Percentiles rank a stretch among this genome's conserved stretches.
Evolutionary conservation across 2,797 vertebrate genomes (phyloP).

Genomic region (Ptychadena robeensis): DNA sequence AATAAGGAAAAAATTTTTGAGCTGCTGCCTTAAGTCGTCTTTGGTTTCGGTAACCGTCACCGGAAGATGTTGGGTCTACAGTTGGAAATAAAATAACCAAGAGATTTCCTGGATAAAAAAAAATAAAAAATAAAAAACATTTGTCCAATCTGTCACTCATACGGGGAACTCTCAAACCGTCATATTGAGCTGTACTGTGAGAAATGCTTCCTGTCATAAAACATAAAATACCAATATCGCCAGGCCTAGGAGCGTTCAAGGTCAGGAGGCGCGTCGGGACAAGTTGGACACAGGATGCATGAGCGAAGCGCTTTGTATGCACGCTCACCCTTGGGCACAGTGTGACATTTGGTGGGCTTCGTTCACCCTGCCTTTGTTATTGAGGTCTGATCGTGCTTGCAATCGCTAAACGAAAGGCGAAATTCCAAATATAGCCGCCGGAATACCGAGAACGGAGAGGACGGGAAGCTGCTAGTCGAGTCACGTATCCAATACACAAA

Average conservation of each 20-base stretch:
- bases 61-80: too few species aligned
- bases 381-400: background rate
- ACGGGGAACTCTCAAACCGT: background rate
- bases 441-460: background rate
- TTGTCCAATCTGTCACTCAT: background rate
- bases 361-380: background rate
- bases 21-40: too few species aligned
- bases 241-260: background rate
- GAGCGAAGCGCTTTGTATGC: background rate
- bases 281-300: background rate
- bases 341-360: slow-evolving; percentile 8
- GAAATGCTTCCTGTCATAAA: background rate
- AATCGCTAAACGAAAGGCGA: background rate
- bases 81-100: too few species aligned
- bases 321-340: slow-evolving; percentile 1
- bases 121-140: background rate
- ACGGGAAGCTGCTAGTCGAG: background rate
- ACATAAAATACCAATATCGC: background rate
- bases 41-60: too few species aligned
- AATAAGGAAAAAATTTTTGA: too few species aligned
- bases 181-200: background rate
- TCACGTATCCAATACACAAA: background rate
- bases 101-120: too few species aligned
- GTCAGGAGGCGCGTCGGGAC: background rate
- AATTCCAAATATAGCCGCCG: background rate